These are phyloP conservation scores for Heteromormyrus szaboi DNA, from an alignment of 2,797 vertebrate genomes.

Conservation along the genomic window DNA sequence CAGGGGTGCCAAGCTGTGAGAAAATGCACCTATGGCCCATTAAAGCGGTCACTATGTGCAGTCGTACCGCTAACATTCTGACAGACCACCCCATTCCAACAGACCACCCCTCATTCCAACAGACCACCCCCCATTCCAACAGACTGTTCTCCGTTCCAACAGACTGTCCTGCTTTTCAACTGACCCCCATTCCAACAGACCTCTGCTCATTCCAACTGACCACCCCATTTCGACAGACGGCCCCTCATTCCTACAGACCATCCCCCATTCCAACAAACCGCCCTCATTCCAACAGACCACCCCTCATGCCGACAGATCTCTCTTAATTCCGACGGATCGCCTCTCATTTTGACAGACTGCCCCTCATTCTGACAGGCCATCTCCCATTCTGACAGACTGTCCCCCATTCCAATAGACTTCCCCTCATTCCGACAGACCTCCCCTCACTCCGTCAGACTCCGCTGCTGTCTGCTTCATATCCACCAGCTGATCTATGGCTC, in stretches of 20 bases:
- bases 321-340: neutral
- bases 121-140: constrained; percentile 1
- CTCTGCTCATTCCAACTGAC: neutral
- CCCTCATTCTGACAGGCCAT: neutral
- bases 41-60: neutral
- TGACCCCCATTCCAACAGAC: neutral
- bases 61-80: neutral
- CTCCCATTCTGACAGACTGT: neutral
- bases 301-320: neutral
- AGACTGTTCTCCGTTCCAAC: neutral
- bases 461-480: neutral
- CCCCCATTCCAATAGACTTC: neutral
- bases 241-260: neutral
- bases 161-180: neutral
- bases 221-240: neutral
- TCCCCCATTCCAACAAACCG: constrained; percentile 14
- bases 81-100: neutral
- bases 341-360: neutral
- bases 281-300: neutral
- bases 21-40: neutral
- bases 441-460: neutral
- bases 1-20: neutral
- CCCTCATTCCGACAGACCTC: neutral
- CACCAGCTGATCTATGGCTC: neutral
- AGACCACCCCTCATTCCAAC: constrained; percentile 13